These are phyloP conservation scores for Cossypha niveicapilla DNA, from an alignment of 2,797 vertebrate genomes.

Conservation along the genomic window DNA sequence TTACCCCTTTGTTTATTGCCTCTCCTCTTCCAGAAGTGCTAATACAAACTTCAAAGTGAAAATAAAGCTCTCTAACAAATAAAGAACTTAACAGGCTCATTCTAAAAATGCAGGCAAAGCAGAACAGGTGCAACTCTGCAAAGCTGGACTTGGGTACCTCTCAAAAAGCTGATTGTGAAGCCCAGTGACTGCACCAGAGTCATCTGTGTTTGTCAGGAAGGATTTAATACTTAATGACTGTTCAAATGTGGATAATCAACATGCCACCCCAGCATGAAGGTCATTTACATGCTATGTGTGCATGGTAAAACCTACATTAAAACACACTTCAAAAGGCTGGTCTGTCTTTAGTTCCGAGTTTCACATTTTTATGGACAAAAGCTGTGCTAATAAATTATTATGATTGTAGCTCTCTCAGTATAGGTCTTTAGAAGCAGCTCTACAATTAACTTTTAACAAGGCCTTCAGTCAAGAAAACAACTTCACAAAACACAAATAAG, in stretches of 20 bases:
- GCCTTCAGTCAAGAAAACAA: not conserved
- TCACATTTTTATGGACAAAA: not conserved
- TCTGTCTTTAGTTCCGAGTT: not conserved
- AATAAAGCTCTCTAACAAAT: not conserved
- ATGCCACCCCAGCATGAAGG: not conserved
- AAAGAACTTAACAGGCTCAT: not conserved
- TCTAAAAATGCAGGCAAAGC: not conserved
- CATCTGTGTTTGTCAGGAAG: not conserved
- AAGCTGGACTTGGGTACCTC: not conserved
- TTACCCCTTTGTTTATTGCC: not conserved
- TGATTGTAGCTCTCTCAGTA: not conserved
- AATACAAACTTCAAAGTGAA: not conserved
- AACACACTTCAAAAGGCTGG: not conserved
- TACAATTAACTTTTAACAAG: not conserved
- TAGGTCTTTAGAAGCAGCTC: not conserved
- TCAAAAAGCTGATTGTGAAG: constrained; percentile 1
- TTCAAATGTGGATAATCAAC: not conserved
- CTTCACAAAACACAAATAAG: not conserved
- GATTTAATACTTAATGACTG: not conserved
- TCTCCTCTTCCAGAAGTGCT: not conserved
- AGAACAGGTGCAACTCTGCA: not conserved
- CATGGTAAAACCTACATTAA: not conserved
- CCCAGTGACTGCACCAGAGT: not conserved
- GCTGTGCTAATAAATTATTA: not conserved
- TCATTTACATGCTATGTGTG: not conserved